A percentile compares a stretch with the other conserved stretches of the same genome.
These are phyloP conservation scores for Cuniculus paca DNA, from an alignment of 2,797 vertebrate genomes.

Conservation along the genomic window DNA sequence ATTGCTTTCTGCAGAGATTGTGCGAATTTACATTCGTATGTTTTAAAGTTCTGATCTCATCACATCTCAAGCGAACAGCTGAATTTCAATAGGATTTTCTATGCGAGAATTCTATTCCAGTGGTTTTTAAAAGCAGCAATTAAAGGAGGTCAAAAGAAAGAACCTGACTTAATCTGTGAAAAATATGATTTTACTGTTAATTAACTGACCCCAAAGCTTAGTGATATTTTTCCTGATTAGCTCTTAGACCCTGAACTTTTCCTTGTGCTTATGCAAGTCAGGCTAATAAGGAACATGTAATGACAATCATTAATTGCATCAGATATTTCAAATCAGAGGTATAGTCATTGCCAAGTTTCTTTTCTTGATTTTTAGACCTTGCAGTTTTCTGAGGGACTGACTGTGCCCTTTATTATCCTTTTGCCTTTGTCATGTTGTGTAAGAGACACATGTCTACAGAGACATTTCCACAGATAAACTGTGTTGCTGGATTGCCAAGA, in stretches of 20 bases:
- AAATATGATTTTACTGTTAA: constrained; percentile 85
- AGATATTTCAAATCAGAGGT: constrained; percentile 62
- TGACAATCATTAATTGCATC: constrained; percentile 76
- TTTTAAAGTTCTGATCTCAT: constrained; percentile 66
- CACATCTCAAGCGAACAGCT: constrained; percentile 56
- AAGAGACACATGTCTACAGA: constrained; percentile 58
- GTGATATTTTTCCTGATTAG: constrained; percentile 84
- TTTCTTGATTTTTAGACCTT: constrained; percentile 68
- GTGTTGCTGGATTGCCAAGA: constrained; percentile 64
- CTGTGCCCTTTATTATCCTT: constrained; percentile 56
- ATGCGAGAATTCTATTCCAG: constrained; percentile 43
- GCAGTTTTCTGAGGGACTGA: constrained; percentile 61
- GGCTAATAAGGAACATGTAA: constrained; percentile 79
- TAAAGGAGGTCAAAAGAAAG: constrained; percentile 84
- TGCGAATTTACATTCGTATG: constrained; percentile 25
- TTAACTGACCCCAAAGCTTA: constrained; percentile 83
- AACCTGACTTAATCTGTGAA: constrained; percentile 81
- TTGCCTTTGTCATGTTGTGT: constrained; percentile 72
- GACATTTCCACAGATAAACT: constrained; percentile 69
- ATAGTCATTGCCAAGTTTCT: constrained; percentile 39
- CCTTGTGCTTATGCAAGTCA: constrained; percentile 64
- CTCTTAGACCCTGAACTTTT: constrained; percentile 80
- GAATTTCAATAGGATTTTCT: constrained; percentile 72
- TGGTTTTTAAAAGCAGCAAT: constrained; percentile 83
- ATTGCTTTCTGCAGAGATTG: constrained; percentile 8